phyloP scores from a whole-genome alignment of 1,140 invertebrate species.

The Chironomus striatipennis region DNA sequence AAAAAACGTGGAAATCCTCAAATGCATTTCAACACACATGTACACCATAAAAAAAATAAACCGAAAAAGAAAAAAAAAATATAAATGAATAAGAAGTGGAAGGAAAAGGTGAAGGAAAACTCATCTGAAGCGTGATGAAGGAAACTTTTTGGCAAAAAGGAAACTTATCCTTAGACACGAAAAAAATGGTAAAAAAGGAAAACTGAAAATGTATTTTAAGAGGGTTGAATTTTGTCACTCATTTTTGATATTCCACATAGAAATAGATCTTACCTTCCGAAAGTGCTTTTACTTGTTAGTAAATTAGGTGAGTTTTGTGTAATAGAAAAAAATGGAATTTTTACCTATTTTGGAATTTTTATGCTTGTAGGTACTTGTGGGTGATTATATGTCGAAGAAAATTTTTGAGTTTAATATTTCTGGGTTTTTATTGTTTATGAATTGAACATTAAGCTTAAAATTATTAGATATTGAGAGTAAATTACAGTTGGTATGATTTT shows the following conservation, averaged over 20 bases:
- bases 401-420: too few relatives aligned
- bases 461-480: too few relatives aligned
- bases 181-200: neutral
- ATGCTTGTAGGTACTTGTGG: too few relatives aligned
- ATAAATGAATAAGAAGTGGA: neutral
- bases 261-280: neutral
- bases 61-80: neutral
- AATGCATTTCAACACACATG: too few relatives aligned
- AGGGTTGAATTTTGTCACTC: neutral
- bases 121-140: neutral
- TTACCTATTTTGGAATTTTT: too few relatives aligned
- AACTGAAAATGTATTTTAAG: neutral
- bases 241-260: neutral
- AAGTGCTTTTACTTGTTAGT: neutral
- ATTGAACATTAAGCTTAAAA: too few relatives aligned
- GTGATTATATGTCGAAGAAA: too few relatives aligned
- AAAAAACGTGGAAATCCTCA: too few relatives aligned
- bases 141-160: neutral
- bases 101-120: neutral
- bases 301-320: neutral
- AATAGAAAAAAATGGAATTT: too few relatives aligned
- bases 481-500: too few relatives aligned
- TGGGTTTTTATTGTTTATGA: too few relatives aligned
- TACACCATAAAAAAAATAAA: too few relatives aligned
- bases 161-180: neutral